Evolutionary conservation across 1,140 invertebrate genomes (phyloP).

Genomic region (Streblospio benedicti): DNA sequence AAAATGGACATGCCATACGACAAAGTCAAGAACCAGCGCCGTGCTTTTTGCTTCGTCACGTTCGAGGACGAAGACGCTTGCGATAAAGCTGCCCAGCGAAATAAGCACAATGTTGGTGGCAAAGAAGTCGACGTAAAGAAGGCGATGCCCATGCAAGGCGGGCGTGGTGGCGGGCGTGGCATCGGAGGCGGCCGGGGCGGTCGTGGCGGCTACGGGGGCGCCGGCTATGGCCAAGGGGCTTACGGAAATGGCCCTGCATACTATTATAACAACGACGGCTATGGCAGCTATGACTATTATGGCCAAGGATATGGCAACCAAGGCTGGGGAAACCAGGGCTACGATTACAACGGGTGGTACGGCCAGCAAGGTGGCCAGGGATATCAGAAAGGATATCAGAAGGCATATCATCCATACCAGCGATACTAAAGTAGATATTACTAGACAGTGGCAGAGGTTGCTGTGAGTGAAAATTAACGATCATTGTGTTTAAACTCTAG

Average conservation of each 20-base stretch:
- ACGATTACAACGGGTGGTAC: background rate
- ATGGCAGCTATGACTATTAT: too few relatives aligned
- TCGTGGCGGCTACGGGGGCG: background rate
- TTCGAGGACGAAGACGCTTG: background rate
- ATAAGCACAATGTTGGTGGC: background rate
- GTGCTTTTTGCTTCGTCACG: background rate
- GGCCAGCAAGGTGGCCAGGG: background rate
- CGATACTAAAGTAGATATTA: too few relatives aligned
- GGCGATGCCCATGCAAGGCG: background rate
- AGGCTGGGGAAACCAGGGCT: background rate
- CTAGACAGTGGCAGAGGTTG: too few relatives aligned
- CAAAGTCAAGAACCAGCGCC: background rate
- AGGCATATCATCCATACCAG: too few relatives aligned
- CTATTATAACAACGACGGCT: background rate
- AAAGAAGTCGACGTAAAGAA: background rate
- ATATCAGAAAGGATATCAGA: too few relatives aligned
- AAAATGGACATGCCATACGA: background rate
- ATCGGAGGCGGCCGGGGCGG: background rate
- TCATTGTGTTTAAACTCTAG: too few relatives aligned
- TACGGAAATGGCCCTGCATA: background rate
- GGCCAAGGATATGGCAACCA: background rate
- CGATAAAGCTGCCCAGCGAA: background rate
- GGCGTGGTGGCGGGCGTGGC: too few relatives aligned
- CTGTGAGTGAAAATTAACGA: too few relatives aligned
- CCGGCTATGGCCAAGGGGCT: background rate